phyloP scores from a whole-genome alignment of 2,113 vertebrate genomes.

The Rafetus swinhoei region DNA sequence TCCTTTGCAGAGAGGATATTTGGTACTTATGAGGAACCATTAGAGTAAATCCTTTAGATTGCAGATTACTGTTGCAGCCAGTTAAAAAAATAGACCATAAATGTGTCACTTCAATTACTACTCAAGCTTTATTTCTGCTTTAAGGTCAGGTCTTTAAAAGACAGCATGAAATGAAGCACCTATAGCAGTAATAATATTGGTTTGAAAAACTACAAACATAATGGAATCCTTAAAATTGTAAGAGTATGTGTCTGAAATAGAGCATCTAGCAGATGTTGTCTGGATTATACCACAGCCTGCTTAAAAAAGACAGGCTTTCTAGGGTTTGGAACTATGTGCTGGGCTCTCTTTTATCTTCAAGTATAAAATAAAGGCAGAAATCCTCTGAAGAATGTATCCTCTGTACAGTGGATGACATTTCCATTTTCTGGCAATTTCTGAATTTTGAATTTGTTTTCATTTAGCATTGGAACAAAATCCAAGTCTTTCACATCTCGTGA shows the following conservation, averaged over 20 bases:
- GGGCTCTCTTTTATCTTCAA: rapidly evolving
- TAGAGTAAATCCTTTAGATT: background rate
- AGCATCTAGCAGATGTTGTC: background rate
- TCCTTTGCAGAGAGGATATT: conserved; percentile 14
- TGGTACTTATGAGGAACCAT: background rate
- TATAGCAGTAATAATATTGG: background rate
- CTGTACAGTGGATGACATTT: background rate
- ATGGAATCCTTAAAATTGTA: background rate
- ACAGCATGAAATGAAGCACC: background rate
- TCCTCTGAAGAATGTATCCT: background rate
- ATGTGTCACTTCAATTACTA: background rate
- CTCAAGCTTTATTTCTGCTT: background rate
- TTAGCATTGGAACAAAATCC: background rate
- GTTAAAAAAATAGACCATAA: background rate
- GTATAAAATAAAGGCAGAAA: background rate
- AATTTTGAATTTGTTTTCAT: background rate
- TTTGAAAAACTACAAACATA: background rate
- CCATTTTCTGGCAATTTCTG: background rate
- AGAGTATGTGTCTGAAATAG: background rate
- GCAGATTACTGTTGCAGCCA: background rate
- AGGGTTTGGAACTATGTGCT: background rate
- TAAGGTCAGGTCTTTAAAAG: background rate
- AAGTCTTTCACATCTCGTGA: background rate
- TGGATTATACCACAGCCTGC: background rate
- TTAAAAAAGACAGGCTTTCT: background rate